Base-by-base conservation (phyloP, 2,888 invertebrate genomes). In the Leucophora obtusa region DNA sequence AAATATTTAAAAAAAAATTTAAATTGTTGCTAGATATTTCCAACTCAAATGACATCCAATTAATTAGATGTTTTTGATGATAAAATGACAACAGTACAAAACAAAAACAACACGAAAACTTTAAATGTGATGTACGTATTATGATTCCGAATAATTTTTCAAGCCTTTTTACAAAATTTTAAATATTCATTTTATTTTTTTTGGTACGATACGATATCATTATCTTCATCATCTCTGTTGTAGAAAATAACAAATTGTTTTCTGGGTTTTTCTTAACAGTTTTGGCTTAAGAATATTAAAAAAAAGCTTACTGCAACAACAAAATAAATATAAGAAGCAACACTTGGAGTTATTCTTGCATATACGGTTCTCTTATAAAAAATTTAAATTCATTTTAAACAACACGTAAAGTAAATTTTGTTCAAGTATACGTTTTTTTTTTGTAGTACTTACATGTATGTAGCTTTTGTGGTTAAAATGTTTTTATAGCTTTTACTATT, bases 391-490 rank as follows among this genome's bases (percentile, higher is more conserved):
- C 11, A 38, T 38, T 38, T 38, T 38, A 38, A 11, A 38, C 38
- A 38, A 38, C 38, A 38, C 38, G 38, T 35, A 10, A 15, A 35
- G 35, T 11, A 58, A 35, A 17, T 35, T 35, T 58, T 58, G 17
- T 35, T 18, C 2, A 58, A 35, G 9, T 14, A 18, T 38, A 14
- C 0, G 2, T 14, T 11, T 14, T 8, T 1, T 59, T 14, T 10
- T 18, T 17, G 14, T 59, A 8, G n/a, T n/a, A n/a, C n/a, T n/a
- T 8, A 9, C 17, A 35, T 35, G 0, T 28, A 2, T 15, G 18
- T 38, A n/a, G 14, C 18, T 5, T 59, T 38, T 59, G 59, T 59
- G 59, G 59, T 59, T 38, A 38, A 38, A 38, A 43, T 58, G 59
- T 43, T 43, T 60, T 60, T 47, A 38, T 38, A 38, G 11, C 10